Percentiles rank a stretch among this genome's conserved stretches.
Evolutionary conservation across 1,140 invertebrate genomes (phyloP).

Genomic region (Lordiphosa mommai): DNA sequence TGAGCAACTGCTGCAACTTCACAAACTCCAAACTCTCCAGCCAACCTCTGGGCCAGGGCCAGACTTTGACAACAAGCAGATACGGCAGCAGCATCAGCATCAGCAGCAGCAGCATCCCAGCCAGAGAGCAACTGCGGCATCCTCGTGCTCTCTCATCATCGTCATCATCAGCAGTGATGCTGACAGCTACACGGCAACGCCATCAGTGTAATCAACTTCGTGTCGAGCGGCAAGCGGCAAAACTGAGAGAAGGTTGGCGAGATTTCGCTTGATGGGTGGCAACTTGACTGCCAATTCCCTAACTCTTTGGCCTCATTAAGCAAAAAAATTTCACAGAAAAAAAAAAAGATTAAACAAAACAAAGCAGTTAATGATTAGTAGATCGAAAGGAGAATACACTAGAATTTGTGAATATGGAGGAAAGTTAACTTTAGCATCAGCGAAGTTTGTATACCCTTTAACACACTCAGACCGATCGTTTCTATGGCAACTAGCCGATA

Average conservation of each 20-base stretch:
- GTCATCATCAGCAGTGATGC: constrained; percentile 74
- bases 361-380: not conserved
- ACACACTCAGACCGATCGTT: too few relatives aligned
- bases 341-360: not conserved
- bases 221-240: constrained; percentile 46
- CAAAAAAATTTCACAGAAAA: constrained; percentile 39
- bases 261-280: constrained; percentile 62
- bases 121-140: constrained; percentile 35
- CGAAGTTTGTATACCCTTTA: too few relatives aligned
- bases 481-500: too few relatives aligned
- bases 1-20: constrained; percentile 9
- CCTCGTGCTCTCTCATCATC: constrained; percentile 73
- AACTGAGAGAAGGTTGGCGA: constrained; percentile 19
- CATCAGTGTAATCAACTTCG: constrained; percentile 75
- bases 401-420: not conserved
- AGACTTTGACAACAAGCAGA: constrained; percentile 70
- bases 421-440: too few relatives aligned
- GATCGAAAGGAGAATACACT: constrained; percentile 12
- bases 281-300: constrained; percentile 43
- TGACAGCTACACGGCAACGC: constrained; percentile 76
- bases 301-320: constrained; percentile 68
- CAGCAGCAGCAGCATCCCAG: constrained; percentile 33
- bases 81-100: constrained; percentile 48
- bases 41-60: constrained; percentile 38
- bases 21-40: constrained; percentile 13